These are phyloP conservation scores for Dendroctonus ponderosae DNA, from an alignment of 1,140 invertebrate genomes.

Conservation along the genomic window DNA sequence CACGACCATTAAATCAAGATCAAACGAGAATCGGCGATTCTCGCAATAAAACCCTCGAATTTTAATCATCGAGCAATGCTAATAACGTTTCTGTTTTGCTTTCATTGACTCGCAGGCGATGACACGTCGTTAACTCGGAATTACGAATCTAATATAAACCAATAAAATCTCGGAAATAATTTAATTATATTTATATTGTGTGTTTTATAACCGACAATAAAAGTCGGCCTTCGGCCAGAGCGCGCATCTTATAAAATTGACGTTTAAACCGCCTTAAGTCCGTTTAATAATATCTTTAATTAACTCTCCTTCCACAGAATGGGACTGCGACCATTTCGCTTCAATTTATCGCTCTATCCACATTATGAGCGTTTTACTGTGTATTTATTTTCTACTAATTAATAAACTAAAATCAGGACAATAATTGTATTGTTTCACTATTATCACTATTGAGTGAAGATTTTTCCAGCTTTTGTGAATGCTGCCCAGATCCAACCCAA, in stretches of 20 bases:
- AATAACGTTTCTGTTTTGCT: conserved; percentile 30
- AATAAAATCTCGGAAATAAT: conserved; percentile 35
- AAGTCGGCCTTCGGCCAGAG: conserved; percentile 10
- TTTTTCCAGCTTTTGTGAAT: too few relatives aligned
- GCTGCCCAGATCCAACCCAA: too few relatives aligned
- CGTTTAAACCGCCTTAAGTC: conserved; percentile 17
- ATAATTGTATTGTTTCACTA: too few relatives aligned
- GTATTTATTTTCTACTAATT: too few relatives aligned
- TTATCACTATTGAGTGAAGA: too few relatives aligned
- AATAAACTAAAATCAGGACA: too few relatives aligned
- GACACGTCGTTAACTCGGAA: conserved; percentile 28
- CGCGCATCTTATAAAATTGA: conserved; percentile 23
- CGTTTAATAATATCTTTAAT: conserved; percentile 29
- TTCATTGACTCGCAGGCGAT: conserved; percentile 23
- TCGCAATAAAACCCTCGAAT: conserved; percentile 17
- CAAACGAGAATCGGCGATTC: conserved; percentile 6
- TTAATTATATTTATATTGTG: conserved; percentile 34
- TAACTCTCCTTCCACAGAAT: conserved; percentile 10
- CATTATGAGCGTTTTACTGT: too few relatives aligned
- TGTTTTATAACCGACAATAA: conserved; percentile 31
- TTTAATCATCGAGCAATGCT: conserved; percentile 20
- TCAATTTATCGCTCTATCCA: too few relatives aligned
- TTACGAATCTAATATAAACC: conserved; percentile 34
- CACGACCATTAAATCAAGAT: conserved; percentile 8
- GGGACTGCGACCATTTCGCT: background rate